Evolutionary conservation across 2,797 vertebrate species (phyloP), one percentile per base, ranked within the genome.

Genomic region (Denticeps clupeoides): DNA sequence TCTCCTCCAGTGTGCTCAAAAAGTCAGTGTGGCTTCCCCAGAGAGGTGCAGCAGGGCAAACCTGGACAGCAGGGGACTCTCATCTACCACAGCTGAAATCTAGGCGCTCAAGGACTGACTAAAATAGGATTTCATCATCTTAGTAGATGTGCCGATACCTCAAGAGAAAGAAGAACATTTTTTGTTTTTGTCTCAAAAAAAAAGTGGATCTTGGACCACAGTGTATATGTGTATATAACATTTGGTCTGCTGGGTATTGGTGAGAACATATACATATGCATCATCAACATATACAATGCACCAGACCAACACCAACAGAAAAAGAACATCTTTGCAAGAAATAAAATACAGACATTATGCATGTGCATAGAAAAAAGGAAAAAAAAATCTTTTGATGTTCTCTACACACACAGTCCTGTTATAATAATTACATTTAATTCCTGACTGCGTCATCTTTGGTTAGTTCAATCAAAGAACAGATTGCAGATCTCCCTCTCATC

Each of bases 371-470:
- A 74, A 50, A 71, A 59, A 67, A 68, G 71, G 56, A 68, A 67
- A 63, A 56, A n/a, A n/a, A n/a, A n/a, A n/a, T n/a, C n/a, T 61
- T 52, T 62, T 63, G 63, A 66, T 69, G 70, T 60, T 58, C 65
- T 77, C 69, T 68, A 63, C 74, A 74, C 56, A 75, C 80, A 77
- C 77, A 78, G 80, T 69, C 73, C 62, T 77, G 69, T 75, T 75
- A 78, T 69, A 56, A 72, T 73, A 70, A 72, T 59, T 67, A 77
- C 71, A 63, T 58, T 60, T 69, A 60, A 59, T 58, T 73, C 73
- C 70, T 67, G 68, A 73, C 72, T 54, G 44, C 58, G 71, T 62
- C 24, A 67, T 84, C 80, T 82, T 81, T 82, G 79, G 81, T 81
- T 78, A 70, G 67, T 62, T 70, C 74, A 72, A 75, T 60, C 66